Percentiles rank a stretch among this genome's conserved stretches.
phyloP scores from a whole-genome alignment of 2,888 invertebrate genomes.

The Oscheius sp. region DNA sequence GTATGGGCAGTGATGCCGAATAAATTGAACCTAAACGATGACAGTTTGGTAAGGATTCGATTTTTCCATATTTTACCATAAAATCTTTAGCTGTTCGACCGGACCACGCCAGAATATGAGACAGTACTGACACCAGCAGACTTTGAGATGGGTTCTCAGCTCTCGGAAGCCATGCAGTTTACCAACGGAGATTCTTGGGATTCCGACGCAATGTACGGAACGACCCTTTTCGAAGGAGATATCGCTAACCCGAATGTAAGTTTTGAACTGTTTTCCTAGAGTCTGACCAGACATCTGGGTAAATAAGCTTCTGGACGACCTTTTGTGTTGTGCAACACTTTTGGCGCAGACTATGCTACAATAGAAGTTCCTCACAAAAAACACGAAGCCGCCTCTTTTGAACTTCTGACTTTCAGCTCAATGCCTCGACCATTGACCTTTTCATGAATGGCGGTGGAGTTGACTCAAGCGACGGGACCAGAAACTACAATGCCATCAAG shows the following conservation, averaged over 20 bases:
- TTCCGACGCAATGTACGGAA: constrained; percentile 71
- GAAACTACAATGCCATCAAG: constrained; percentile 69
- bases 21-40: constrained; percentile 30
- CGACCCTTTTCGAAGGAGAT: constrained; percentile 71
- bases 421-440: constrained; percentile 64
- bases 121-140: constrained; percentile 70
- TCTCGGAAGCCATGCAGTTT: constrained; percentile 52
- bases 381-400: neutral
- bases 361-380: constrained; percentile 1
- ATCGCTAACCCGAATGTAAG: constrained; percentile 71
- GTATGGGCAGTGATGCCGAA: constrained; percentile 21
- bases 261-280: neutral
- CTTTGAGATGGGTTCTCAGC: constrained; percentile 63
- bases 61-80: constrained; percentile 5
- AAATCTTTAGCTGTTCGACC: constrained; percentile 43
- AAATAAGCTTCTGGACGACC: constrained; percentile 12
- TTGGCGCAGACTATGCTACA: constrained; percentile 4
- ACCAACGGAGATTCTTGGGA: constrained; percentile 64
- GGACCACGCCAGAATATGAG: constrained; percentile 65
- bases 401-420: constrained; percentile 57
- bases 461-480: constrained; percentile 45
- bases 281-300: neutral
- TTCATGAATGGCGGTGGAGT: constrained; percentile 64
- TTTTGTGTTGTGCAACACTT: constrained; percentile 17
- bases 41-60: constrained; percentile 14